Base-by-base conservation (phyloP, 2,797 vertebrate species). In the Eidolon dupreanum region DNA sequence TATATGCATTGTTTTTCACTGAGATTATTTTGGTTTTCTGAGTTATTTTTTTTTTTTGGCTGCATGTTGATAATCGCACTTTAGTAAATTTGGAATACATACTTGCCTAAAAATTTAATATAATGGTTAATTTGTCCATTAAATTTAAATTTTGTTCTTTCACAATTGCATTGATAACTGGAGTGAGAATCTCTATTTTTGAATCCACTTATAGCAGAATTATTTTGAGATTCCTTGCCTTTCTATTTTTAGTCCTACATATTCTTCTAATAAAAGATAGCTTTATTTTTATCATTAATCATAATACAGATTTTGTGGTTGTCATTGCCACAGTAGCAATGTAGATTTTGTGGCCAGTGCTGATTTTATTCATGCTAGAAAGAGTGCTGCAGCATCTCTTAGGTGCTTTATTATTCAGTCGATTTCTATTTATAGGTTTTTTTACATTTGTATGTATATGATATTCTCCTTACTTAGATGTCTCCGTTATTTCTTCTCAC, bases 1-100 rank as follows among this genome's bases (percentile, higher is more conserved):
- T 89, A n/a, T 19, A 11, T 74, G 43, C 16, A 28, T 9, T 49
- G 74, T 78, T 43, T 83, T 61, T 6, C n/a, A 43, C 13, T 61
- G 74, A 89, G 6, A 46, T 89, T 4, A 66, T 77, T 92, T 96
- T 92, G 46, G 20, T 95, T 90, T 15, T 73, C 68, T 92, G 65
- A 73, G 38, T 88, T 93, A 71, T 6, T 31, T 70, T 3, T 75
- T 49, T 49, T 46, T 65, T 86, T 96, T 93, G 55, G 8, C 26
- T 79, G 10, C 88, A 81, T 92, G 49, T 75, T 95, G 53, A 63
- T 90, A 46, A 90, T 46, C 73, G 2, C 17, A 63, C 88, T 91
- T 83, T 86, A 91, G 28, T 81, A 92, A 86, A 86, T 81, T 83
- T 87, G 33, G 11, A 41, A 38, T 90, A 38, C 5, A 63, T 49